Percentiles rank a stretch among this genome's conserved stretches.
These are phyloP conservation scores for Mimumesa dahlbomi DNA, from an alignment of 2,888 invertebrate genomes.

Conservation along the genomic window DNA sequence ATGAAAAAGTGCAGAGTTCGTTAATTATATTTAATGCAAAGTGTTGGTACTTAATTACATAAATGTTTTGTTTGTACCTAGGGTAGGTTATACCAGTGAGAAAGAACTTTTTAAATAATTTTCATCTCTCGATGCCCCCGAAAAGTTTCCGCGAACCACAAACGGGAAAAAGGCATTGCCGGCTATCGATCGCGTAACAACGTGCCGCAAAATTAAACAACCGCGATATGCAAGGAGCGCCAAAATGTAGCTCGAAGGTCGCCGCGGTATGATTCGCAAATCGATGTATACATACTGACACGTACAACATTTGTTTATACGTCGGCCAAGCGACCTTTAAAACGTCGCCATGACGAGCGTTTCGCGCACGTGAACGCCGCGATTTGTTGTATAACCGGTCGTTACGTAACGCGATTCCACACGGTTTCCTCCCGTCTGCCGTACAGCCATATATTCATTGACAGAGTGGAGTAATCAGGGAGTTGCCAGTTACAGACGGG, in stretches of 20 bases:
- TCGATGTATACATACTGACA: neutral
- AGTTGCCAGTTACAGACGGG: constrained; percentile 33
- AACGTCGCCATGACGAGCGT: constrained; percentile 31
- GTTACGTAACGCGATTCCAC: constrained; percentile 56
- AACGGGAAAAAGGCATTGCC: neutral
- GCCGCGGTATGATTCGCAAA: neutral
- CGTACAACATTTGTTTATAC: constrained; percentile 33
- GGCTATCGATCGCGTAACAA: neutral
- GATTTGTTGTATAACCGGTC: constrained; percentile 52
- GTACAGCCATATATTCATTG: constrained; percentile 41
- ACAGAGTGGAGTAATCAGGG: constrained; percentile 44
- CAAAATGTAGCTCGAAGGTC: constrained; percentile 8
- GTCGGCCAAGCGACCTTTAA: constrained; percentile 37
- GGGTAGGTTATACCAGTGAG: too few relatives aligned
- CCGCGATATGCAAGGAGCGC: neutral
- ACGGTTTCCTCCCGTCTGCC: constrained; percentile 43
- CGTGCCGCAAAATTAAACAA: neutral
- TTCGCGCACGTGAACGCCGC: constrained; percentile 47
- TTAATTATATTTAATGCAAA: too few relatives aligned
- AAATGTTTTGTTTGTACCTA: too few relatives aligned
- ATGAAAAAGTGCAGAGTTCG: too few relatives aligned
- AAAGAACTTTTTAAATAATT: neutral
- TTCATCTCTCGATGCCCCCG: too few relatives aligned
- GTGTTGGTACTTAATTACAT: too few relatives aligned
- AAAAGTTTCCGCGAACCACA: neutral